Base-by-base conservation (phyloP, 92 coral and sea anemone genomes). In the Pocillopora meandrina region DNA sequence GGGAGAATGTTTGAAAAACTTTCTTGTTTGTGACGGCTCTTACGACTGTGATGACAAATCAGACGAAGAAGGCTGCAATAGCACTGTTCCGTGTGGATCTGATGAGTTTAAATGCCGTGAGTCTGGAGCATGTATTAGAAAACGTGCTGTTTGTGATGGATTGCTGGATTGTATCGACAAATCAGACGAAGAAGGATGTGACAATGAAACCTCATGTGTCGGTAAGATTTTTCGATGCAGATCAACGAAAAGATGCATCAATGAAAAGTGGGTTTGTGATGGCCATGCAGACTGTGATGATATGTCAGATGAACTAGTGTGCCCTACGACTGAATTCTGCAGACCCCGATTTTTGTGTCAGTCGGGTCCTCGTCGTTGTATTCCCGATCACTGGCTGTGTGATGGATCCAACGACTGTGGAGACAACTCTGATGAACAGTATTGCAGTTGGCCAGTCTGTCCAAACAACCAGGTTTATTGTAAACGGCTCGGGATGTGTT, bases 401-500 rank as follows among this genome's bases (percentile, higher is more conserved):
- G 88, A 91, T 76, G 85, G 89, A 17, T 78, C 59, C 0, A 19
- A 10, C 20, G 94, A 91, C 56, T 91, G 94, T 83, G 15, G 16
- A 61, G 94, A 85, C 71, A 73, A 57, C 14, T 88, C 94, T n/a
- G 94, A 91, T 78, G 94, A 91, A 76, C 79, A 61, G 4, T 65
- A 85, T 61, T 91, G 94, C 35, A 82, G 58, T 5, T 7, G 21
- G 19, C 55, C 58, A 10, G 49, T 17, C 9, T 75, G 79, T n/a
- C 20, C 15, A 19, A 34, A 11, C 0, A 49, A 20, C 9, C 11
- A 78, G 36, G 64, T 64, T 18, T 12, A 2, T 10, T 82, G 82
- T 20, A 75, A 84, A 13, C 18, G 18, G 12, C 71, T 72, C 10
- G 82, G 88, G 13, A 57, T 67, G 21, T 86, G 89, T 62, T 71